These are phyloP conservation scores for Nerophis ophidion DNA, from an alignment of 2,113 vertebrate genomes.

Conservation along the genomic window DNA sequence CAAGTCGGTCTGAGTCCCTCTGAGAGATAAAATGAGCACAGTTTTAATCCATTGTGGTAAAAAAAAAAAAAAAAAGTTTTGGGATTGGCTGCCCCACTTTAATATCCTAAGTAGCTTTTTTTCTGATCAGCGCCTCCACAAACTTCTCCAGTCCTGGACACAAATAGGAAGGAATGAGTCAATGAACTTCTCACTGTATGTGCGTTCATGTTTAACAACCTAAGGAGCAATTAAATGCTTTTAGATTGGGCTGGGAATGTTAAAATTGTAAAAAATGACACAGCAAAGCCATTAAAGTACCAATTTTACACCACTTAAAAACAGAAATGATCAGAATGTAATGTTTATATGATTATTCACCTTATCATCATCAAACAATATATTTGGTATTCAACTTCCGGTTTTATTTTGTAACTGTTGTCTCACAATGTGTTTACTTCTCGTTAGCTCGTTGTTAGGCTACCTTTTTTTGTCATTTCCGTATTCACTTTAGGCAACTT, in stretches of 20 bases:
- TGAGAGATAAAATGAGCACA: conserved; percentile 44
- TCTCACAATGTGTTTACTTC: too few species aligned
- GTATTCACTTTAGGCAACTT: too few species aligned
- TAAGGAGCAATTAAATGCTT: conserved; percentile 3
- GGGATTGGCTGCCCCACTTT: conserved; percentile 45
- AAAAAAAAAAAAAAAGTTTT: conserved; percentile 26
- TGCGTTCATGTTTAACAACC: conserved; percentile 17
- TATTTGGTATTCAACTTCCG: too few species aligned
- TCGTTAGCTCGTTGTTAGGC: too few species aligned
- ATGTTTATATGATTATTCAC: too few species aligned
- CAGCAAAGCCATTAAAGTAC: conserved; percentile 1
- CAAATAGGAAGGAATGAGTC: conserved; percentile 39
- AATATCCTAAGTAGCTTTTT: conserved; percentile 52
- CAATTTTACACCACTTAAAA: too few species aligned
- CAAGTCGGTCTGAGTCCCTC: conserved; percentile 21
- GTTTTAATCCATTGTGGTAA: conserved; percentile 50
- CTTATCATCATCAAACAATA: too few species aligned
- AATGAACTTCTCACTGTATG: conserved; percentile 6
- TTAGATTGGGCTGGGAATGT: conserved; percentile 16
- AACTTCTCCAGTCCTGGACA: conserved; percentile 37
- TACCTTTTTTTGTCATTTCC: too few species aligned
- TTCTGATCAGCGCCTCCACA: conserved; percentile 44
- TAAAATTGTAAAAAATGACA: conserved; percentile 37
- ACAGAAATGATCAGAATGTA: too few species aligned
- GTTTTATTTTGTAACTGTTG: too few species aligned